Evolutionary conservation across 1,140 invertebrate species (phyloP).

Genomic region (Rhyacophila brunnea): DNA sequence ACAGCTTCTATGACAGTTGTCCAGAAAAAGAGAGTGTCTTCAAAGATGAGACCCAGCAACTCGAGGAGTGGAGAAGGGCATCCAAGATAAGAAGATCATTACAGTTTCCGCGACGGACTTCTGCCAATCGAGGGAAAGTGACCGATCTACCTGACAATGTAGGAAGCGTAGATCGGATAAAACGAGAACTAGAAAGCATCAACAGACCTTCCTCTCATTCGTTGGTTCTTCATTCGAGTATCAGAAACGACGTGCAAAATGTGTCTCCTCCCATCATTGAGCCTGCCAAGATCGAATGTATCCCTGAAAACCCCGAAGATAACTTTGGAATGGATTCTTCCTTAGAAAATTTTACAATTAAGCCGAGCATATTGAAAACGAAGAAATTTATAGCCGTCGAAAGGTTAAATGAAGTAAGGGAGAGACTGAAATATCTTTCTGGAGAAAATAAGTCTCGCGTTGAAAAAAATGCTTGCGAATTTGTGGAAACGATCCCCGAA

Average conservation of each 20-base stretch:
- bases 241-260: conserved; percentile 4
- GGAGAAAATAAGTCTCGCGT: conserved; percentile 34
- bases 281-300: conserved; percentile 33
- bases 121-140: conserved; percentile 47
- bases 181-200: conserved; percentile 50
- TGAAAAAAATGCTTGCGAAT: conserved; percentile 40
- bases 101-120: conserved; percentile 57
- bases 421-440: conserved; percentile 52
- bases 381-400: conserved; percentile 58
- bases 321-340: background rate
- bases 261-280: background rate
- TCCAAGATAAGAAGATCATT: conserved; percentile 61
- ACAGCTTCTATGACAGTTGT: conserved; percentile 33
- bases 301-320: conserved; percentile 30
- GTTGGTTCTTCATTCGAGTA: conserved; percentile 26
- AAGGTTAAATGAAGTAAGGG: conserved; percentile 58
- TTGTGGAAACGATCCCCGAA: background rate
- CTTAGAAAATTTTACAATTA: conserved; percentile 23
- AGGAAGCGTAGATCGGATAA: conserved; percentile 53
- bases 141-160: conserved; percentile 54
- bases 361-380: conserved; percentile 31
- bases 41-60: conserved; percentile 37
- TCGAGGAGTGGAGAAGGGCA: conserved; percentile 59
- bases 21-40: conserved; percentile 34
- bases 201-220: conserved; percentile 52